phyloP scores from a whole-genome alignment of 2,888 invertebrate species.

The Polydrusus pterygomalis region DNA sequence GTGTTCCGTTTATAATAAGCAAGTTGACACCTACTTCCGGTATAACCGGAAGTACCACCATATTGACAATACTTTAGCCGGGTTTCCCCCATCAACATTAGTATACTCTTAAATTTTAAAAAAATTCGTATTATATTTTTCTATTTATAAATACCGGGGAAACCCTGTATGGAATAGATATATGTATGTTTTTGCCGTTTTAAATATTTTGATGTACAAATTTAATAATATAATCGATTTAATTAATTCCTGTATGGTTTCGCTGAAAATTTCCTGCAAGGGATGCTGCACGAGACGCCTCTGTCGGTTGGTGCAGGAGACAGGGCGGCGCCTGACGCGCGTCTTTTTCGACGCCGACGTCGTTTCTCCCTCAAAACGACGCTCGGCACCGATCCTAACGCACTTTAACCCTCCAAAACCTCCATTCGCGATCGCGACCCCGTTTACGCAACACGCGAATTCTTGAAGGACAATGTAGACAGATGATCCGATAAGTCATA shows the following conservation, averaged over 20 bases:
- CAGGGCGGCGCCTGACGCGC: slow-evolving; percentile 57
- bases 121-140: no score
- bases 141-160: no score
- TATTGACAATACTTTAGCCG: no score
- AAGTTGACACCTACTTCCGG: no score
- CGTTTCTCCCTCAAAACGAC: slow-evolving; percentile 50
- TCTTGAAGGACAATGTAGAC: slow-evolving; percentile 31
- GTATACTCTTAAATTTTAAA: no score
- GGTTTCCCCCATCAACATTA: no score
- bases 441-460: slow-evolving; percentile 45
- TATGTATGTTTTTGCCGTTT: no score
- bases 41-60: no score
- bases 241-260: slow-evolving; percentile 41
- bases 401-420: slow-evolving; percentile 63
- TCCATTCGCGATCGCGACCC: slow-evolving; percentile 54
- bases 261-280: slow-evolving; percentile 24
- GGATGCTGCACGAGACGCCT: slow-evolving; percentile 51
- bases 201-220: not conserved
- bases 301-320: slow-evolving; percentile 52
- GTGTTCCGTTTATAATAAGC: no score
- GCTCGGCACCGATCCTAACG: slow-evolving; percentile 69
- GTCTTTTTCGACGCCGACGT: slow-evolving; percentile 51
- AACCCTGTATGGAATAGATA: no score
- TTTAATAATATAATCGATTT: slow-evolving; percentile 42
- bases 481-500: slow-evolving; percentile 27